Evolutionary conservation across 2,888 invertebrate genomes (phyloP).

Genomic region (Dyspetes luteomarginatus): DNA sequence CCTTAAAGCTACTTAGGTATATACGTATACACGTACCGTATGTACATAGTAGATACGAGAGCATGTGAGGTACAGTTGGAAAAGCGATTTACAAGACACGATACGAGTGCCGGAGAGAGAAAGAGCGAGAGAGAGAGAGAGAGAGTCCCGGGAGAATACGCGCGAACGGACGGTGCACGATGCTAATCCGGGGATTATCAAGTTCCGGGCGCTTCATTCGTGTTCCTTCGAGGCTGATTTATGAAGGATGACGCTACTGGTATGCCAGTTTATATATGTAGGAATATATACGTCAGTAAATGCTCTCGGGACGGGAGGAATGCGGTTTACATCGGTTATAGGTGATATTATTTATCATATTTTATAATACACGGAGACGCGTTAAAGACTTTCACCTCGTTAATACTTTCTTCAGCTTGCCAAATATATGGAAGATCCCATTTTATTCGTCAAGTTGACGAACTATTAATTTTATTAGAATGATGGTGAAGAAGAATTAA

Average conservation of each 20-base stretch:
- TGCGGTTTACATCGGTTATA: background rate
- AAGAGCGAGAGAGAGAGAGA: conserved; percentile 19
- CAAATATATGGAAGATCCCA: too few relatives aligned
- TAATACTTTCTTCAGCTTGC: too few relatives aligned
- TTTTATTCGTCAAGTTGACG: too few relatives aligned
- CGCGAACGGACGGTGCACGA: conserved; percentile 47
- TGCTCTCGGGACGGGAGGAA: conserved; percentile 8
- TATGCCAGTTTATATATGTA: background rate
- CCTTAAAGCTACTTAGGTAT: conserved; percentile 16
- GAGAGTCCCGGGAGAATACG: conserved; percentile 47
- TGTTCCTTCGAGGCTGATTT: conserved; percentile 57
- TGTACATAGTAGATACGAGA: conserved; percentile 6
- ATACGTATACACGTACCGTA: conserved; percentile 1
- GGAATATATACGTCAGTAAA: conserved; percentile 24
- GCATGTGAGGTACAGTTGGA: conserved; percentile 35
- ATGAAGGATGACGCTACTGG: conserved; percentile 51
- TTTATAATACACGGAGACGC: too few relatives aligned
- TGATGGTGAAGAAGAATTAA: too few relatives aligned
- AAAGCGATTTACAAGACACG: conserved; percentile 50
- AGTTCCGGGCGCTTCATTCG: conserved; percentile 54
- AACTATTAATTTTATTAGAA: too few relatives aligned
- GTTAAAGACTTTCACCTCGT: too few relatives aligned
- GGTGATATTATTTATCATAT: too few relatives aligned
- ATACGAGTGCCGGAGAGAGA: background rate
- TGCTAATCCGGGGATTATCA: conserved; percentile 63